These are phyloP conservation scores for Hyperopisus bebe DNA, from an alignment of 2,113 vertebrate genomes.

Conservation along the genomic window DNA sequence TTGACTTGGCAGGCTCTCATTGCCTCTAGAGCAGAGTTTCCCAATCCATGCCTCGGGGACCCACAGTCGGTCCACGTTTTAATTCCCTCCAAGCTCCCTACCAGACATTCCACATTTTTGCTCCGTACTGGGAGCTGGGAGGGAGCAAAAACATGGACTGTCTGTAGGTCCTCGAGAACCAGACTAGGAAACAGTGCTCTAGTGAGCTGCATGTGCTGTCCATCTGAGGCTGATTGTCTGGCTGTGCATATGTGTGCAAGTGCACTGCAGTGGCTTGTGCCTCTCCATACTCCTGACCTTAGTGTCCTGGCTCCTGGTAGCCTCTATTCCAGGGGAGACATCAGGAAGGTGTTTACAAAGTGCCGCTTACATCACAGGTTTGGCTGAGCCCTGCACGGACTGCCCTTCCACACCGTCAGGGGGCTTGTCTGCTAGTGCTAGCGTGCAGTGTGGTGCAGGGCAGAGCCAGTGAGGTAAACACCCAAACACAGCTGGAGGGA, in stretches of 20 bases:
- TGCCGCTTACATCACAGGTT: not conserved
- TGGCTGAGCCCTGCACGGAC: not conserved
- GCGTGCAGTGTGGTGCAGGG: not conserved
- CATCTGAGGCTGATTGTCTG: not conserved
- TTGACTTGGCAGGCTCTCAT: not conserved
- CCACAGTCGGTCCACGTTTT: not conserved
- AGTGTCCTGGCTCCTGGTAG: not conserved
- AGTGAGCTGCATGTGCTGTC: not conserved
- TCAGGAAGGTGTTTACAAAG: conserved; percentile 1
- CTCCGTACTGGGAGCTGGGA: not conserved
- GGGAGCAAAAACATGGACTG: not conserved
- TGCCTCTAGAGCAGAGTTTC: not conserved
- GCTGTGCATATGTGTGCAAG: not conserved
- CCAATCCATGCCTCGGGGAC: not conserved
- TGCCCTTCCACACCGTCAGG: not conserved
- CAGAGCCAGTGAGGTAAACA: not conserved
- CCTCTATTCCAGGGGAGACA: not conserved
- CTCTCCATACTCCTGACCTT: not conserved
- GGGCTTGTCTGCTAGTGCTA: not conserved
- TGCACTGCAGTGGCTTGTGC: not conserved
- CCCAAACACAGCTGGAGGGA: not conserved
- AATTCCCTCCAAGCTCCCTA: not conserved
- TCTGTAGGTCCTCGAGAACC: not conserved
- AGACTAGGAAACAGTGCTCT: not conserved
- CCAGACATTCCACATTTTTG: not conserved